Evolutionary conservation across 2,113 vertebrate species (phyloP).

Genomic region (Terrapene triunguis): DNA sequence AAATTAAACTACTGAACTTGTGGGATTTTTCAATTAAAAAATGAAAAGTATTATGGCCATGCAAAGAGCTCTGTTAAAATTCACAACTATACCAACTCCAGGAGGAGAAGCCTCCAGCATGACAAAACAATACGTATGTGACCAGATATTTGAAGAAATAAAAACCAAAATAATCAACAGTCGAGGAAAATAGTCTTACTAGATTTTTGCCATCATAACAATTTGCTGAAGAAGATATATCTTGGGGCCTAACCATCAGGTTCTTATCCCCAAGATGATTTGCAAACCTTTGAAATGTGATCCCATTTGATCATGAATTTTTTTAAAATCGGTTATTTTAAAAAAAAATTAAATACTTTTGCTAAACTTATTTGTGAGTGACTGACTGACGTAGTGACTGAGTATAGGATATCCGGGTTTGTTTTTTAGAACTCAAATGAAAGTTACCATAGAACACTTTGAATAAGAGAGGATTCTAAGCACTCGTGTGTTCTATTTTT

Average conservation of each 20-base stretch:
- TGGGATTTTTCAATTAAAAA: slow-evolving; percentile 32
- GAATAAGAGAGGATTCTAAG: not conserved
- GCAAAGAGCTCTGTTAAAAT: not conserved
- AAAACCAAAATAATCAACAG: not conserved
- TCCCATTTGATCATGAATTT: not conserved
- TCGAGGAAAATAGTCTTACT: not conserved
- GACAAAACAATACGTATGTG: accelerated
- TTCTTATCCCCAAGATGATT: not conserved
- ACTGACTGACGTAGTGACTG: not conserved
- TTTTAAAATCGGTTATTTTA: not conserved
- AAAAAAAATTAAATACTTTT: not conserved
- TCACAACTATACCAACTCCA: not conserved
- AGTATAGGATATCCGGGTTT: accelerated
- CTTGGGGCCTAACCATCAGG: accelerated
- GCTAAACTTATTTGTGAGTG: not conserved
- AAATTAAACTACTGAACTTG: not conserved
- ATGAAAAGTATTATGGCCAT: slow-evolving; percentile 40
- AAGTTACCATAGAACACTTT: not conserved
- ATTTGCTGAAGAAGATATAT: not conserved
- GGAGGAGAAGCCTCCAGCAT: slow-evolving; percentile 10
- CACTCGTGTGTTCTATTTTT: not conserved
- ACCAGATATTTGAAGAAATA: not conserved
- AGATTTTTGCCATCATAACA: not conserved
- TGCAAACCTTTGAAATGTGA: not conserved
- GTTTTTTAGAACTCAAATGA: not conserved